These are phyloP conservation scores for Lutraria lutraria DNA, from an alignment of 2,888 invertebrate species.

Conservation along the genomic window DNA sequence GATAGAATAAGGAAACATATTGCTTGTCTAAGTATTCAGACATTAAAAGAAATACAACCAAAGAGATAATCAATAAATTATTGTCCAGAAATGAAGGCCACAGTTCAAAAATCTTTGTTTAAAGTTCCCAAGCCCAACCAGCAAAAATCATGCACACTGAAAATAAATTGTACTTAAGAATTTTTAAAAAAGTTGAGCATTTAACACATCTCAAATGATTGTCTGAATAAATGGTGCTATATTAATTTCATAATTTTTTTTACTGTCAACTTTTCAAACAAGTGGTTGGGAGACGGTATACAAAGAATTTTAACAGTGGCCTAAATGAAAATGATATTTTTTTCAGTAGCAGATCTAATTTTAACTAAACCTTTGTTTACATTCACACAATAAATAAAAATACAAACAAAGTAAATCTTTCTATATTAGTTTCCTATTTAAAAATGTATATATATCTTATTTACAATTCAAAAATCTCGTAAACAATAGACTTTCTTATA, in stretches of 20 bases:
- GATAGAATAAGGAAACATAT: not conserved
- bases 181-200: too few relatives aligned
- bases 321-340: not conserved
- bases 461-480: not conserved
- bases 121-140: too few relatives aligned
- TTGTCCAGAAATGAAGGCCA: not conserved
- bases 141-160: too few relatives aligned
- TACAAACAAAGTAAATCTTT: not conserved
- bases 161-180: too few relatives aligned
- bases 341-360: not conserved
- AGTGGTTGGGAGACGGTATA: not conserved
- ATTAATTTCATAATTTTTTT: not conserved
- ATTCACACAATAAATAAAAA: slow-evolving; percentile 15
- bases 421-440: not conserved
- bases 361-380: not conserved
- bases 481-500: not conserved
- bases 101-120: too few relatives aligned
- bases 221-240: not conserved
- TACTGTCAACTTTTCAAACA: not conserved
- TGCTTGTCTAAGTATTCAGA: not conserved
- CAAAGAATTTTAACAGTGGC: not conserved
- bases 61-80: not conserved
- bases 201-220: too few relatives aligned
- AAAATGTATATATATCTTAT: not conserved
- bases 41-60: not conserved